phyloP scores from a whole-genome alignment of 1,140 invertebrate species.

The Leptestheria dahalacensis region DNA sequence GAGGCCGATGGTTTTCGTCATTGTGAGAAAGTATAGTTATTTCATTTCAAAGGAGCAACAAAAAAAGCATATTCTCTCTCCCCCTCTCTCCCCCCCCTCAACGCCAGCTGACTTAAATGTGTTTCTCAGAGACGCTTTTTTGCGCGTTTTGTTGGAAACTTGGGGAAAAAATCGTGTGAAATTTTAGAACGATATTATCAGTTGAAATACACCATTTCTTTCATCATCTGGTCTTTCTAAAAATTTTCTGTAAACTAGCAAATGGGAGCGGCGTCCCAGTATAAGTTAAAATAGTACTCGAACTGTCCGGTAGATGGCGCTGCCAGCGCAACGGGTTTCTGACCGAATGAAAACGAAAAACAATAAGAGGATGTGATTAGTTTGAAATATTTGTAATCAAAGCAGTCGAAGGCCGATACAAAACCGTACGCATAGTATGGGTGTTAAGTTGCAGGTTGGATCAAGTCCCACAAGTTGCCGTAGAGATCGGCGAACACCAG shows the following conservation, averaged over 20 bases:
- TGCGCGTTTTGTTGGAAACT: no score
- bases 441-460: slow-evolving; percentile 1
- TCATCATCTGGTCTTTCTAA: background rate
- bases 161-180: background rate
- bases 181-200: background rate
- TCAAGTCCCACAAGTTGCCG: slow-evolving; percentile 13
- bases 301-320: no score
- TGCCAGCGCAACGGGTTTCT: no score
- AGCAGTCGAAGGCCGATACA: no score
- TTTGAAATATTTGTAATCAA: no score
- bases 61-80: no score
- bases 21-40: background rate
- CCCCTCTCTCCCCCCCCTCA: background rate
- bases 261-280: background rate
- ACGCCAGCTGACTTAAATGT: background rate
- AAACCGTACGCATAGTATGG: no score
- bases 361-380: no score
- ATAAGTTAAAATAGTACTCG: no score
- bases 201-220: background rate
- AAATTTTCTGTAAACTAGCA: background rate
- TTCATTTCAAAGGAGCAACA: background rate
- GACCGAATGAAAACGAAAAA: no score
- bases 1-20: no score
- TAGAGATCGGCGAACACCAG: slow-evolving; percentile 11
- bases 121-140: background rate